A percentile compares a stretch with the other conserved stretches of the same genome.
These are phyloP conservation scores for Platyrinchus mystaceus DNA, from an alignment of 2,797 vertebrate genomes.

Conservation along the genomic window DNA sequence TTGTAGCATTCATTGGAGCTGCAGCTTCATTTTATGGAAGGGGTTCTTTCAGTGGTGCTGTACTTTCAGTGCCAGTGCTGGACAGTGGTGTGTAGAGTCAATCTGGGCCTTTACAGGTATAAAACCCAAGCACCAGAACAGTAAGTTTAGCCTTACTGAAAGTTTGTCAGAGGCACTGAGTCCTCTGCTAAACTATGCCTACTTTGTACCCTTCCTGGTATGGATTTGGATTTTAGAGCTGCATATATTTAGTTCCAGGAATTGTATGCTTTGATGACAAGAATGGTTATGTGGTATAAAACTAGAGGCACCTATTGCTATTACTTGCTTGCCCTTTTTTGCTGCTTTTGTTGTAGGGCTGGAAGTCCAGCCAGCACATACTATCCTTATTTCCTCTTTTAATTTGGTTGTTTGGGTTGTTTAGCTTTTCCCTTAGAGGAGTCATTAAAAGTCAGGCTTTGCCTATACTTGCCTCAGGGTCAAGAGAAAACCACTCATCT, in stretches of 20 bases:
- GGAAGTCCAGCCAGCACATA: not conserved
- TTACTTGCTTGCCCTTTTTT: not conserved
- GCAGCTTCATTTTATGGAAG: not conserved
- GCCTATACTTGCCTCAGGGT: not conserved
- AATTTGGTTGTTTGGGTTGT: not conserved
- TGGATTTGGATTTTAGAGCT: not conserved
- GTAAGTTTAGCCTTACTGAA: not conserved
- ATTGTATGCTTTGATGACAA: not conserved
- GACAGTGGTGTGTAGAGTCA: not conserved
- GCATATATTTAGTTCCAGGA: not conserved
- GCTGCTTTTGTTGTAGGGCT: not conserved
- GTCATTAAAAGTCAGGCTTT: not conserved
- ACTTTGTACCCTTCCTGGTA: not conserved
- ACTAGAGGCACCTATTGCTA: not conserved
- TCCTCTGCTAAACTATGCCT: not conserved
- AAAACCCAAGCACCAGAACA: not conserved
- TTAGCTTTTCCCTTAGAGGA: constrained; percentile 2
- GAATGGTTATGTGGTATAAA: not conserved
- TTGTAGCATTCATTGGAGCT: not conserved
- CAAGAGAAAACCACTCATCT: not conserved
- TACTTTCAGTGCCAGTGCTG: not conserved
- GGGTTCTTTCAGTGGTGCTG: not conserved
- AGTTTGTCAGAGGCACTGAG: not conserved
- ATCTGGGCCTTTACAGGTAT: not conserved
- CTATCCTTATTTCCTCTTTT: not conserved